Evolutionary conservation across 2,797 vertebrate genomes (phyloP), one percentile per base, ranked within the genome.

Genomic region (Cossypha dichroa): DNA sequence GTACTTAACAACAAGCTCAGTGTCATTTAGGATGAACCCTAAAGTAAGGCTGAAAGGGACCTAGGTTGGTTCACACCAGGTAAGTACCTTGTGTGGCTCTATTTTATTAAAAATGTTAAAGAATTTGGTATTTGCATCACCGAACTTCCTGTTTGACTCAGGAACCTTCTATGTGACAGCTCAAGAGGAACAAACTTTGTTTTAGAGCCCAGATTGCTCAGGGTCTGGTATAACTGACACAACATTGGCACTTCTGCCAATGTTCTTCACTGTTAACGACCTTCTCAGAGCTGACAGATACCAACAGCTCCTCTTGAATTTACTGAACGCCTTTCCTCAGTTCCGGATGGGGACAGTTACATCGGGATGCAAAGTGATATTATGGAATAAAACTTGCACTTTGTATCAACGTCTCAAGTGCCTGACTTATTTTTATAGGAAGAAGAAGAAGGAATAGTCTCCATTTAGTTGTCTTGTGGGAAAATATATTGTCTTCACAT

Each of bases 331-430:
- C 90, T 90, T 90, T 72, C 76, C 80, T 77, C 72, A 68, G 67
- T 64, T 93, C 82, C 69, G 70, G 67, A 79, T 69, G 81, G 64
- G 29, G 81, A 29, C 45, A 70, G 88, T 89, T 93, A 40, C 62
- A 85, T 88, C 84, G 92, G 82, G 63, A 88, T 91, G 72, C 89
- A 92, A 94, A 95, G 87, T 62, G 92, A 60, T 83, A 91, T 88
- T 90, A 73, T 46, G 59, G 75, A 92, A 85, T 94, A 86, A 96
- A 96, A 85, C 45, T 52, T 85, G 74, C 77, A 86, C 62, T 94
- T 87, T 34, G 40, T 83, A 77, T 66, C 80, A 78, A 54, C 76
- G 78, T 63, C 64, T 70, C 79, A 93, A 88, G 54, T 23, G 76
- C 76, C 60, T 70, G 75, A 51, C 72, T 84, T 93, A 77, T 85